Conservation (phyloP, 2,113 vertebrate genomes). For the Lutjanus erythropterus region DNA sequence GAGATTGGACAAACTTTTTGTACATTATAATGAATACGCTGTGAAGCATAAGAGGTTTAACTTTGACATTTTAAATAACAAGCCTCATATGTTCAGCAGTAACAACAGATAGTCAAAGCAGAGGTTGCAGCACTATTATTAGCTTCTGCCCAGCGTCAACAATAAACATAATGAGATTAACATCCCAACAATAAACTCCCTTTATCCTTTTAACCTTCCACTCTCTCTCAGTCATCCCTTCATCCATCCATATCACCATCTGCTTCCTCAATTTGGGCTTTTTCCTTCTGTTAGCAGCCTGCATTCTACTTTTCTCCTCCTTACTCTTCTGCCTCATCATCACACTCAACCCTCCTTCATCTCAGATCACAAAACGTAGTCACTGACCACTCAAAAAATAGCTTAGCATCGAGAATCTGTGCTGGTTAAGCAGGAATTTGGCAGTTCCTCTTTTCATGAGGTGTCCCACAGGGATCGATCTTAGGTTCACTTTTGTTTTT, state of each 20-base stretch:
- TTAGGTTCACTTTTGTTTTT: too few relatives aligned
- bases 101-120: background rate
- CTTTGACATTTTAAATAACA: background rate
- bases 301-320: too few relatives aligned
- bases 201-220: background rate
- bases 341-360: too few relatives aligned
- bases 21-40: too few relatives aligned
- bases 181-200: background rate
- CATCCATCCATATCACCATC: background rate
- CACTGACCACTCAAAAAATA: too few relatives aligned
- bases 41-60: background rate
- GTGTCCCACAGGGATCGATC: background rate
- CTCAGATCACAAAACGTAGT: too few relatives aligned
- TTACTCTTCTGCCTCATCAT: too few relatives aligned
- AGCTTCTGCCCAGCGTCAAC: background rate
- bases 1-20: too few relatives aligned
- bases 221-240: too few relatives aligned
- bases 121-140: background rate
- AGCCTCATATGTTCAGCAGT: background rate
- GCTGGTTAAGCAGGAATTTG: background rate
- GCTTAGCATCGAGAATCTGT: background rate
- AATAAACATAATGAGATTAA: conserved; percentile 9
- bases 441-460: background rate
- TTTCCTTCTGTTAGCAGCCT: too few relatives aligned
- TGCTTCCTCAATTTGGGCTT: background rate